Base-by-base conservation (phyloP, 1,140 invertebrate species). In the Protaetia brevitarsis region DNA sequence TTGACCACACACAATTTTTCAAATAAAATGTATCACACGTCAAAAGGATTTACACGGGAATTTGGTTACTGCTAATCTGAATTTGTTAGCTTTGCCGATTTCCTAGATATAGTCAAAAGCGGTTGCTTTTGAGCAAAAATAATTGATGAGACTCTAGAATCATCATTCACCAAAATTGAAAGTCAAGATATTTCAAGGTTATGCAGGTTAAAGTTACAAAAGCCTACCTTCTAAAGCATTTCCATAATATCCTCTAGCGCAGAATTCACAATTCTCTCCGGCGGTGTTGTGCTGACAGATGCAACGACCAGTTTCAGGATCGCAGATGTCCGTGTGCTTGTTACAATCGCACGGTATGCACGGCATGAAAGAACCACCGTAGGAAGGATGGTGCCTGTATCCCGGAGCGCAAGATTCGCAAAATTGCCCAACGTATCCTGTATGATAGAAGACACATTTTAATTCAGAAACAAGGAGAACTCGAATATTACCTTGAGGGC, bases 271-370 rank as follows among this genome's bases (percentile, higher is more conserved):
- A 76, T 96, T 96, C 61, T 94, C 91, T 7, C 98, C 97, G 21
- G 89, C 89, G 0, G 98, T 99, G 75, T 99, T 97, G 79, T 99
- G 90, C 71, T 96, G 88, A 77, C 98, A 99, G 73, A 97, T 97
- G 82, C 97, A 99, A 65, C 91, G 87, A 62, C 96, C 96, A 56
- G 94, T 94, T 74, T 97, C 94, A 6, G 93, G 89, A 74, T 99
- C 96, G 81, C 97, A 99, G 71, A 93, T 93, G 64, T 96, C 92
- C 0, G 96, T 95, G 77, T 99, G 97, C 1, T 89, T 88, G 71
- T 99, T 95, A 76, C 97, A 99, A 71, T 96, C 92, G 78, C 97
- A 99, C 41, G 93, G 92, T 19, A 98, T 91, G 79, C 97, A 99
- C 2, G 87, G 86, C 51, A 94, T 91, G 75, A 97, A 97, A 0